These are phyloP conservation scores for Drosophila putrida DNA, from an alignment of 2,888 invertebrate genomes.

Conservation along the genomic window DNA sequence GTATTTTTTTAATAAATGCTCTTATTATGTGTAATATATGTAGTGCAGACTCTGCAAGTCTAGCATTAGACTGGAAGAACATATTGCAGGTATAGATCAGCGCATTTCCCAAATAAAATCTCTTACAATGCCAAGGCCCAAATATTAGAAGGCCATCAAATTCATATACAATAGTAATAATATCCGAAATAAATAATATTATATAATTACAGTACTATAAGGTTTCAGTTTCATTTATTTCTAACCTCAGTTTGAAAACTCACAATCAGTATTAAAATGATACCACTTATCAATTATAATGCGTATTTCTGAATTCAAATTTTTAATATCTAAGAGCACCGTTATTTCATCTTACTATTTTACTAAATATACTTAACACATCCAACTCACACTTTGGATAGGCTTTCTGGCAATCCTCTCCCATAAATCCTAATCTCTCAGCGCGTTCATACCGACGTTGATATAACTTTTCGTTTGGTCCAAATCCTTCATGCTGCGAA, in stretches of 20 bases:
- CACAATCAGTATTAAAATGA: background rate
- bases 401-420: slow-evolving; percentile 78
- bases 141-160: too few species aligned
- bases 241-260: background rate
- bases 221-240: background rate
- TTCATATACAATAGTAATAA: too few species aligned
- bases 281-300: background rate
- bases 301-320: background rate
- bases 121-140: too few species aligned
- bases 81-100: too few species aligned
- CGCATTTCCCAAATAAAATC: too few species aligned
- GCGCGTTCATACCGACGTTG: slow-evolving; percentile 80
- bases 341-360: slow-evolving; percentile 63
- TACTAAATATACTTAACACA: slow-evolving; percentile 68
- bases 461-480: slow-evolving; percentile 85
- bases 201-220: too few species aligned
- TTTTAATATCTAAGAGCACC: too few species aligned
- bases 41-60: too few species aligned
- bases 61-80: too few species aligned
- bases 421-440: slow-evolving; percentile 80
- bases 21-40: too few species aligned
- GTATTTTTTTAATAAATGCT: too few species aligned
- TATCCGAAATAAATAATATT: too few species aligned
- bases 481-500: slow-evolving; percentile 87
- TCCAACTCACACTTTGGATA: slow-evolving; percentile 81